Base-by-base conservation (phyloP, 2,113 vertebrate species). In the Abramis brama region DNA sequence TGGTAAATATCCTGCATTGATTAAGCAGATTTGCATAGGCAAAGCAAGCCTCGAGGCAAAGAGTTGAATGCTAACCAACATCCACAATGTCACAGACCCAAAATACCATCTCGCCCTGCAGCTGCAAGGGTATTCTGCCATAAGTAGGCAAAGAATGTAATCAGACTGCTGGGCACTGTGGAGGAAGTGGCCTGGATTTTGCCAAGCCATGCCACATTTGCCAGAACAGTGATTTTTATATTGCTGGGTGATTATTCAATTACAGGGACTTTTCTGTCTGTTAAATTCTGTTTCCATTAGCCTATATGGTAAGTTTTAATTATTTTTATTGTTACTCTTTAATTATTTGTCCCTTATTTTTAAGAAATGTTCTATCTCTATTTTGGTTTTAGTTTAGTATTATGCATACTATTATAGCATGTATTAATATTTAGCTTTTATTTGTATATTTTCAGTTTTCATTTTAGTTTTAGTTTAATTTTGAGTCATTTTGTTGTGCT, bases 1-100 rank as follows among this genome's bases (percentile, higher is more conserved):
- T 70, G 79, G 89, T 86, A 87, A 90, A 90, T 88, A 89, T 87
- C 86, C 86, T 85, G 86, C 88, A 90, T 91, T 90, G 87, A 91
- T 90, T 90, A 88, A 62, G 86, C 76, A 75, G 76, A 91, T 91
- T 89, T 89, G 85, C 91, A 87, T 88, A 89, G 79, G 78, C 86
- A 79, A 78, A 75, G 86, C 64, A 80, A 83, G 75, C 87, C 86
- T 59, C 33, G 23, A 66, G 88, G 78, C 86, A 21, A 80, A 83
- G 87, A 86, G 86, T 47, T 87, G 83, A 89, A 90, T 90, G 68
- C 83, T 86, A 89, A 91, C 87, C 80, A 90, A 73, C 82, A 83
- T 87, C 79, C 81, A 64, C 83, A 85, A 60, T 39, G 64, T 59
- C 60, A 60, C 71, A 73, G 59, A 64, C 84, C 86, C 79, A 83